Evolutionary conservation across 2,888 invertebrate species (phyloP), one percentile per base, ranked within the genome.

Genomic region (Rugalucina vietnamica): DNA sequence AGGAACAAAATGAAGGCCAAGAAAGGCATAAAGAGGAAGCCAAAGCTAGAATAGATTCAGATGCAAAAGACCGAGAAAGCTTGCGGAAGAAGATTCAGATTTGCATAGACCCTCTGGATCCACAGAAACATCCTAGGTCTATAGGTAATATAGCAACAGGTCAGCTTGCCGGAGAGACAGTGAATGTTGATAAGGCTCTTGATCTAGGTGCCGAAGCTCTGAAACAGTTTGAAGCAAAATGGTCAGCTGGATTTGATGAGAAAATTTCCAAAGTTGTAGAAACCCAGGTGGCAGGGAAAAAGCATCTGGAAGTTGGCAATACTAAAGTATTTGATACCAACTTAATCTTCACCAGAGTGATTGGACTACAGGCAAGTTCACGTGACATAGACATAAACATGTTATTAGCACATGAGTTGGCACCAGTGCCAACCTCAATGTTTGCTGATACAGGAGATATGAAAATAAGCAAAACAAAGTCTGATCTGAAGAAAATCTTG

Each of bases 381-480:
- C 54, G 81, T 21, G 32, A 65, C 21, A 57, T 85, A 24, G 69
- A 73, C 39, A 72, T 79, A n/a, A n/a, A n/a, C n/a, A n/a, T n/a
- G n/a, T n/a, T n/a, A n/a, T n/a, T n/a, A n/a, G n/a, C 10, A 69
- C 73, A 50, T 81, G 76, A 87, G 69, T 79, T 87, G 24, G 69
- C 85, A 24, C 79, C 87, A 39, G 24, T 81, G 18, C 88, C 86
- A 37, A 81, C 88, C 69, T 76, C 84, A 54, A 71, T 88, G 79
- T 81, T 81, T 76, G 69, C 60, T 18, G 80, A 84, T 12, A 54
- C 39, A 65, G 82, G 82, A 70, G 75, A 85, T 24, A 80, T 86
- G 80, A 75, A 75, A 72, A 71, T 37, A n/a, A n/a, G n/a, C n/a
- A 86, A 29, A 76, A 24, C 76, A 12, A 86, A 86, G 71, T 85